phyloP scores from a whole-genome alignment of 2,888 invertebrate genomes.

The Folsomia candida region DNA sequence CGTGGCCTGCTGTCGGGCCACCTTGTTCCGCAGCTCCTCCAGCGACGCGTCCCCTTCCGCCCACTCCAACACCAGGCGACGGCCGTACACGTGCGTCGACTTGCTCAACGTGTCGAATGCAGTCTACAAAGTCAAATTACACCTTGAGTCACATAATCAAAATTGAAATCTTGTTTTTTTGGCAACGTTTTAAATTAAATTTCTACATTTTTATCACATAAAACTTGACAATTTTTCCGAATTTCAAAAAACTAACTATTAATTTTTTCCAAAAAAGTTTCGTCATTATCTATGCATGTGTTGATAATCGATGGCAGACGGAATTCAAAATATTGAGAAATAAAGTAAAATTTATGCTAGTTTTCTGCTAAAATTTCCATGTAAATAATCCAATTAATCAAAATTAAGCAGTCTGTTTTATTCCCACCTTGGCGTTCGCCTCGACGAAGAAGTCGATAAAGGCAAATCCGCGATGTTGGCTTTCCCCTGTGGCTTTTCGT shows the following conservation, averaged over 20 bases:
- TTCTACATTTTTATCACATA: too few species aligned
- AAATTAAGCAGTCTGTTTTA: too few species aligned
- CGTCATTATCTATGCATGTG: too few species aligned
- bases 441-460: constrained; percentile 90
- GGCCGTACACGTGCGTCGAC: constrained; percentile 96
- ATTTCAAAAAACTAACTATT: not conserved
- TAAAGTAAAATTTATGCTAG: too few species aligned
- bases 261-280: too few species aligned
- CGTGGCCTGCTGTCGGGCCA: constrained; percentile 61
- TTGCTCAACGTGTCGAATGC: constrained; percentile 91
- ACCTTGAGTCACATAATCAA: not conserved
- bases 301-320: too few species aligned
- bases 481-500: constrained; percentile 76
- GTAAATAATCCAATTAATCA: too few species aligned
- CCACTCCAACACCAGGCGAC: constrained; percentile 94
- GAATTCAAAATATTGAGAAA: too few species aligned
- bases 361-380: too few species aligned
- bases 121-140: constrained; percentile 60
- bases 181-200: too few species aligned
- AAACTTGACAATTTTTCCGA: too few species aligned
- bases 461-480: constrained; percentile 89
- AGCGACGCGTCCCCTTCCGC: constrained; percentile 74
- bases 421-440: constrained; percentile 88
- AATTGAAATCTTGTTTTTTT: too few species aligned
- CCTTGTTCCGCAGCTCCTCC: constrained; percentile 77